Percentiles rank a stretch among this genome's conserved stretches.
phyloP scores from a whole-genome alignment of 2,888 invertebrate genomes.

The Mythimna loreyi region DNA sequence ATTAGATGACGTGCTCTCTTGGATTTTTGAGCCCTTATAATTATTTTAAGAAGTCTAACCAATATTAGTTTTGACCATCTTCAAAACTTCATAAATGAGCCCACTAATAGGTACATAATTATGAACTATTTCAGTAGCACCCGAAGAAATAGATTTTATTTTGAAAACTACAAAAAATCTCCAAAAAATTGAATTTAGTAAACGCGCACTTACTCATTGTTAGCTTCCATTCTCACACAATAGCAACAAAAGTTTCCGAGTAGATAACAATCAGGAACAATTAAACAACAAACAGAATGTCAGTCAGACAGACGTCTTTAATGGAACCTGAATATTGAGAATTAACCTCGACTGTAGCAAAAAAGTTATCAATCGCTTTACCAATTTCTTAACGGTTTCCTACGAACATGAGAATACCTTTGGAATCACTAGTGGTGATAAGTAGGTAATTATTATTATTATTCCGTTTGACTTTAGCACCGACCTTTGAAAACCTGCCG shows the following conservation, averaged over 20 bases:
- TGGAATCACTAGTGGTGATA: constrained; percentile 40
- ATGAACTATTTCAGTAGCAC: background rate
- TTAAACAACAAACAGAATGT: constrained; percentile 54
- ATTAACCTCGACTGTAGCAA: constrained; percentile 45
- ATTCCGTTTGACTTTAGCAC: constrained; percentile 51
- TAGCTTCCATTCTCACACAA: constrained; percentile 48
- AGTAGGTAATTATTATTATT: constrained; percentile 61
- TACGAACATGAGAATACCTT: constrained; percentile 36
- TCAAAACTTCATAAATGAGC: background rate
- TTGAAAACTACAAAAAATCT: background rate
- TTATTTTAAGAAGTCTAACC: background rate
- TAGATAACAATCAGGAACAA: constrained; percentile 53
- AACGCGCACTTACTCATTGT: constrained; percentile 23
- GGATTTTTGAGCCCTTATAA: background rate
- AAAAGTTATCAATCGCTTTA: constrained; percentile 58
- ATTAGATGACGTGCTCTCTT: constrained; percentile 11
- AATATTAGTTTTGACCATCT: background rate
- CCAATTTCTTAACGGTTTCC: constrained; percentile 59
- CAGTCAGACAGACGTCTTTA: constrained; percentile 44
- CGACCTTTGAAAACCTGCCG: constrained; percentile 59
- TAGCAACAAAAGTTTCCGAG: constrained; percentile 38
- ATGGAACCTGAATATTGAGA: constrained; percentile 49
- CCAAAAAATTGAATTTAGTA: constrained; percentile 23
- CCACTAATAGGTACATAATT: background rate
- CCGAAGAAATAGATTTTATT: background rate